Conservation (phyloP, 2,888 invertebrate genomes). For the Drosophila phalerata region DNA sequence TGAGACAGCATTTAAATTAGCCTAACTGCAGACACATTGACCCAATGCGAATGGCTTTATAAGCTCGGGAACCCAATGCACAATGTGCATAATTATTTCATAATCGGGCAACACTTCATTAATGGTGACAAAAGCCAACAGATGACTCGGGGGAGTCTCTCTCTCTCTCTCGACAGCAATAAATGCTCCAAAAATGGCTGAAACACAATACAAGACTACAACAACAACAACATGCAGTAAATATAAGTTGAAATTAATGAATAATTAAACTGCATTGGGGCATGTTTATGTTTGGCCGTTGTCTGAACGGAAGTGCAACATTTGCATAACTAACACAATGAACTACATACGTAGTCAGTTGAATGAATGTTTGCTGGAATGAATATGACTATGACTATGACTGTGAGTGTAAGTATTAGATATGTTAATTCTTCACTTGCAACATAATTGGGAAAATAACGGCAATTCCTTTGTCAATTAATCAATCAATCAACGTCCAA, state of each 20-base stretch:
- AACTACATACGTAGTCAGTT: slow-evolving; percentile 61
- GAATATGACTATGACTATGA: not conserved
- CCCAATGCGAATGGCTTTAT: slow-evolving; percentile 44
- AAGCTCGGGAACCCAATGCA: slow-evolving; percentile 13
- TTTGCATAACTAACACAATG: slow-evolving; percentile 81
- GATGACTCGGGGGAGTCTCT: slow-evolving; percentile 35
- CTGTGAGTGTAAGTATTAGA: slow-evolving; percentile 27
- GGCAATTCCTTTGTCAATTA: slow-evolving; percentile 82
- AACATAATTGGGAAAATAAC: slow-evolving; percentile 64
- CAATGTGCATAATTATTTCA: slow-evolving; percentile 75
- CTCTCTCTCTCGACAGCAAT: slow-evolving; percentile 36
- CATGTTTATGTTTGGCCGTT: slow-evolving; percentile 34
- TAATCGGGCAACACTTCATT: slow-evolving; percentile 76
- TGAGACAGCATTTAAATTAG: slow-evolving; percentile 17
- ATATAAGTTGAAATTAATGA: slow-evolving; percentile 79
- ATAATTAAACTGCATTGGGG: slow-evolving; percentile 72
- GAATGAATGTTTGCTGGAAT: slow-evolving; percentile 13
- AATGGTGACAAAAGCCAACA: slow-evolving; percentile 72
- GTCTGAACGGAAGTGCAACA: slow-evolving; percentile 66
- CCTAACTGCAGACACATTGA: slow-evolving; percentile 46
- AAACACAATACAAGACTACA: slow-evolving; percentile 20
- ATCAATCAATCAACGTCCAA: slow-evolving; percentile 81
- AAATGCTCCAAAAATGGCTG: slow-evolving; percentile 60
- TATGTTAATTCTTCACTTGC: slow-evolving; percentile 58
- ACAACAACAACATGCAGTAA: slow-evolving; percentile 42